Conservation (phyloP, 2,113 vertebrate species). For the Damaliscus lunatus region DNA sequence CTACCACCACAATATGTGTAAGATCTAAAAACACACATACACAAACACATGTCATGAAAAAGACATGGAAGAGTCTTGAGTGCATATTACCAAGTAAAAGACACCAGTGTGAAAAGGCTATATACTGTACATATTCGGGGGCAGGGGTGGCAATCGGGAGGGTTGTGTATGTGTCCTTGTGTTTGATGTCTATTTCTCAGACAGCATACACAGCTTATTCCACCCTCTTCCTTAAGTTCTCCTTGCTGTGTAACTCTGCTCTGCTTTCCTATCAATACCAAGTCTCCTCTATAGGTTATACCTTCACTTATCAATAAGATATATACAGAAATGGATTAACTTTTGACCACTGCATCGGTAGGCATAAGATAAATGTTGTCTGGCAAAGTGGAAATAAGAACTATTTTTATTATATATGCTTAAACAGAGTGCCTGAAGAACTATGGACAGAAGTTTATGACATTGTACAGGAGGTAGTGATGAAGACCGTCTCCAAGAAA, state of each 20-base stretch:
- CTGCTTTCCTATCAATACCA: not conserved
- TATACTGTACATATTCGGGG: not conserved
- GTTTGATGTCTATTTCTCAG: constrained; percentile 4
- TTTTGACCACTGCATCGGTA: not conserved
- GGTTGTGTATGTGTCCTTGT: not conserved
- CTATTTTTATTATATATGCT: not conserved
- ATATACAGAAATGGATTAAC: not conserved
- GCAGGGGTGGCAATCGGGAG: not conserved
- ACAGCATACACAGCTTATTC: not conserved
- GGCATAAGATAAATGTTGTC: constrained; percentile 3
- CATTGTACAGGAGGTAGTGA: not conserved
- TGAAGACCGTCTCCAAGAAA: not conserved
- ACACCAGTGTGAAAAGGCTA: not conserved
- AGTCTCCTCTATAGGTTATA: not conserved
- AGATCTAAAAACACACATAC: constrained; percentile 51
- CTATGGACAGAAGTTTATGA: not conserved
- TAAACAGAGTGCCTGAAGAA: not conserved
- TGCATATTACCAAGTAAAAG: not conserved
- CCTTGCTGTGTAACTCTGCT: not conserved
- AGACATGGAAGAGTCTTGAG: not conserved
- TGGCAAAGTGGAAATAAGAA: not conserved
- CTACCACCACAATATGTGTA: constrained; percentile 53
- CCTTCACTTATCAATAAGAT: not conserved
- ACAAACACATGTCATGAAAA: not conserved
- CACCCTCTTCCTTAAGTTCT: not conserved